Base-by-base conservation (phyloP, 2,888 invertebrate species). In the Sminthurinus aureus region DNA sequence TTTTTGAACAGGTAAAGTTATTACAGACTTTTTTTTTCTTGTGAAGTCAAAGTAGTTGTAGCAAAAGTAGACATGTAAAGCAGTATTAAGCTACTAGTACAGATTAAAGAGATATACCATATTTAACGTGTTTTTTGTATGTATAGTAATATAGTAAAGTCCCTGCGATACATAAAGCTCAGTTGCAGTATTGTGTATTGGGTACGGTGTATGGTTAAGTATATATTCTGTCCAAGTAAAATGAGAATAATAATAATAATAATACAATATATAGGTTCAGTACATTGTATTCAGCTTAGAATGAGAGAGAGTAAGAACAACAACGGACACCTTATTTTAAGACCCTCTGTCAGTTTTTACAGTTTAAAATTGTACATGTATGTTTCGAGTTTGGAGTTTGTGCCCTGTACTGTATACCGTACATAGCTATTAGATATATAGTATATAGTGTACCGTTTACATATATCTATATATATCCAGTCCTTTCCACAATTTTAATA, bases 1-100 rank as follows among this genome's bases (percentile, higher is more conserved):
- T 52, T 58, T 76, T 58, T 76, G 76, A 76, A 20, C 76, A 24
- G 52, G 58, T 76, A 52, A 76, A 51, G 58, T 76, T 76, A 51
- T 76, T 52, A 20, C 20, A 13, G n/a, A 51, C 2, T 9, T 0
- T 69, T 22, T 69, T 12, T 69, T 12, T 9, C n/a, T 22, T 0
- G 2, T 3, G 18, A 58, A 6, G 2, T 18, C 58, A 58, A 15
- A 18, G 58, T 15, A 13, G 18, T 58, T 58, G 58, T 58, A 58
- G 18, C 58, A 58, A 13, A 58, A 6, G 9, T 58, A 11, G 2
- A 58, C 58, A 58, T 9, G 18, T 58, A 58, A 15, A 58, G 38
- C 58, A 58, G 18, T 6, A 58, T 58, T 6, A 71, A 24, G 24
- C 71, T 24, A 24, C 24, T 6, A n/a, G n/a, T n/a, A n/a, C n/a